Conservation (phyloP, 2,888 invertebrate genomes). For the Zygogramma bicolorata region DNA sequence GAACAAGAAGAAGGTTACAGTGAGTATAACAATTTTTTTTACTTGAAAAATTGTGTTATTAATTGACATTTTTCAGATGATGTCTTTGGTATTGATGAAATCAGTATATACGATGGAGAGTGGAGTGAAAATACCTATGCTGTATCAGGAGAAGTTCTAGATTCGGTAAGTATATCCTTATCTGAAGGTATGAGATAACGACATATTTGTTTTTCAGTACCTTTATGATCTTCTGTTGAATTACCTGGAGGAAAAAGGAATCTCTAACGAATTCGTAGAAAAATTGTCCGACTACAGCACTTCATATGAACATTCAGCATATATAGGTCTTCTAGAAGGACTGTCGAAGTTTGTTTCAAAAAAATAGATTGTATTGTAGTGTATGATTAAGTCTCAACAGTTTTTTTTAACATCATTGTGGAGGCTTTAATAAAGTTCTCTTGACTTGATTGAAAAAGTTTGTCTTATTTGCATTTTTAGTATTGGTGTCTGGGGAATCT, state of each 20-base stretch:
- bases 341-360: slow-evolving; percentile 87
- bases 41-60: neutral
- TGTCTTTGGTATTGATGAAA: slow-evolving; percentile 92
- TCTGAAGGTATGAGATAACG: neutral
- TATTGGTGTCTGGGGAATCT: too few relatives aligned
- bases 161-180: slow-evolving; percentile 78
- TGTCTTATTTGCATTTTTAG: too few relatives aligned
- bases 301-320: slow-evolving; percentile 91
- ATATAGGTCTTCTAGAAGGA: slow-evolving; percentile 88
- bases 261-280: slow-evolving; percentile 92
- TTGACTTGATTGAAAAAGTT: too few relatives aligned
- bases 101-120: slow-evolving; percentile 89
- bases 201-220: slow-evolving; percentile 74
- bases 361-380: slow-evolving; percentile 58
- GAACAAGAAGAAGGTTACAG: slow-evolving; percentile 80
- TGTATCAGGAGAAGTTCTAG: slow-evolving; percentile 94
- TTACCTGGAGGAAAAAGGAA: slow-evolving; percentile 94
- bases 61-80: slow-evolving; percentile 76
- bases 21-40: slow-evolving; percentile 61
- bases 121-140: slow-evolving; percentile 89
- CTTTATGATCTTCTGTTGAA: slow-evolving; percentile 96
- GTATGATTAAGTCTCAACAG: slow-evolving; percentile 28
- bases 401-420: slow-evolving; percentile 30
- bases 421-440: slow-evolving; percentile 32
- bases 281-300: slow-evolving; percentile 91